phyloP scores from a whole-genome alignment of 2,888 invertebrate species.

The Chymomyza amoena region DNA sequence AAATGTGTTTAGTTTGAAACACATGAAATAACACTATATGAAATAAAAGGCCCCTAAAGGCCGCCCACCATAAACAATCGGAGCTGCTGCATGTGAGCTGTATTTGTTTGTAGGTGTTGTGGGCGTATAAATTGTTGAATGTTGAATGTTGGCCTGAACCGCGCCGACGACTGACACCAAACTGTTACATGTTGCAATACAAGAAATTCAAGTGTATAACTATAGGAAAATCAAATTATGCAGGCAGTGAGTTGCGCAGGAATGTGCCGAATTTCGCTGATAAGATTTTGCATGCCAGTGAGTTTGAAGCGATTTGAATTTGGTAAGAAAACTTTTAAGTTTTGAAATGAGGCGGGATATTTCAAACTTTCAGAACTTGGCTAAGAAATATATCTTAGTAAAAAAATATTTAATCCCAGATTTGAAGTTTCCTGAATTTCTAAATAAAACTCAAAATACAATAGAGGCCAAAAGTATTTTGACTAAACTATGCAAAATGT shows the following conservation, averaged over 20 bases:
- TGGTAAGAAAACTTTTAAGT: too few relatives aligned
- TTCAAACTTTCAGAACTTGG: too few relatives aligned
- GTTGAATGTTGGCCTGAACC: conserved; percentile 13
- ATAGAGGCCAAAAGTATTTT: too few relatives aligned
- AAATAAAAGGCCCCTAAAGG: conserved; percentile 21
- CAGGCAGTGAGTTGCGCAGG: background rate
- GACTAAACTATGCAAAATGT: too few relatives aligned
- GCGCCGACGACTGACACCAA: conserved; percentile 71
- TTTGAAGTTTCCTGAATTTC: too few relatives aligned
- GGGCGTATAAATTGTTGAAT: conserved; percentile 56
- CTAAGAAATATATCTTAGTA: too few relatives aligned
- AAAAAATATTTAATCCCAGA: too few relatives aligned
- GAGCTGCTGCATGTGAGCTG: conserved; percentile 19
- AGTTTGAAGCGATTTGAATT: too few relatives aligned
- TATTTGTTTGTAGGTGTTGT: conserved; percentile 47
- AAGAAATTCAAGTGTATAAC: conserved; percentile 70
- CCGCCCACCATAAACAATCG: conserved; percentile 42
- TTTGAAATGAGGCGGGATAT: too few relatives aligned
- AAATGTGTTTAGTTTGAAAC: conserved; percentile 28
- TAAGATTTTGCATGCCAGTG: too few relatives aligned
- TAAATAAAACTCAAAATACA: too few relatives aligned
- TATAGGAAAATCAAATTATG: background rate
- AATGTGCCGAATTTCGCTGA: background rate
- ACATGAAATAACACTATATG: conserved; percentile 39
- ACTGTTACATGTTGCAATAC: conserved; percentile 72